These are phyloP conservation scores for Odontocerum albicorne DNA, from an alignment of 2,888 invertebrate species.

Conservation along the genomic window DNA sequence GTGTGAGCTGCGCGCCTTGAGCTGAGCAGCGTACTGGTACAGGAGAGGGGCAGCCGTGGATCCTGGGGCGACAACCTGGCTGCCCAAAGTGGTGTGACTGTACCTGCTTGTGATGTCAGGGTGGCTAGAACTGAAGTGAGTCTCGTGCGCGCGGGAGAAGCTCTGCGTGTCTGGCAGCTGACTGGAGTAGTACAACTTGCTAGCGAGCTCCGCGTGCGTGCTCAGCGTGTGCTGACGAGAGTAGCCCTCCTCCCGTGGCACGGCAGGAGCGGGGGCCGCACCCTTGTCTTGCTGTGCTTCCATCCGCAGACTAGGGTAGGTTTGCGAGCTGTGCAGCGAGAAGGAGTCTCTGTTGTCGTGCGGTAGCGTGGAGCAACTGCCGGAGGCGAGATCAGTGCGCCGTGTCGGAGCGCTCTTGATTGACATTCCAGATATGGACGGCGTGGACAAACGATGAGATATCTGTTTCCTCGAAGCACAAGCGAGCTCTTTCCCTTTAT, in stretches of 20 bases:
- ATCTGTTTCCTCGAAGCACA: conserved; percentile 46
- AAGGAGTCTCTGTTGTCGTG: conserved; percentile 53
- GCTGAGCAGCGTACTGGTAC: conserved; percentile 56
- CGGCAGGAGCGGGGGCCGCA: conserved; percentile 31
- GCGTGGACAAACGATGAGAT: conserved; percentile 53
- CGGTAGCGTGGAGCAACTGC: conserved; percentile 55
- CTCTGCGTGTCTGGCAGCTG: conserved; percentile 46
- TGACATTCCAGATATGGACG: conserved; percentile 54
- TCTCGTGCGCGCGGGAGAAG: conserved; percentile 51
- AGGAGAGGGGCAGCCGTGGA: conserved; percentile 48
- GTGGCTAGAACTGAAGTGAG: conserved; percentile 57
- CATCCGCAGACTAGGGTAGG: conserved; percentile 47
- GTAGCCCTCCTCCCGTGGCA: conserved; percentile 1
- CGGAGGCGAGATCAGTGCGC: conserved; percentile 56
- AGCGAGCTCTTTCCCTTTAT: conserved; percentile 10
- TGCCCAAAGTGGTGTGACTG: conserved; percentile 44
- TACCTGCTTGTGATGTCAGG: conserved; percentile 55
- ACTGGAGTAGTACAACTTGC: conserved; percentile 48
- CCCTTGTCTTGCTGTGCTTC: conserved; percentile 23
- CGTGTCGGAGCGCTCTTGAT: conserved; percentile 54
- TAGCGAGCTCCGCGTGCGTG: conserved; percentile 53
- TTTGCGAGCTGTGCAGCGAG: conserved; percentile 54
- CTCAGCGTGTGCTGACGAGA: conserved; percentile 52
- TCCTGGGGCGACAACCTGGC: conserved; percentile 42
- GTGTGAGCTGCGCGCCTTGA: conserved; percentile 55